Percentiles rank a stretch among this genome's conserved stretches.
Evolutionary conservation across 2,888 invertebrate species (phyloP).

Genomic region (Acleris holmiana): DNA sequence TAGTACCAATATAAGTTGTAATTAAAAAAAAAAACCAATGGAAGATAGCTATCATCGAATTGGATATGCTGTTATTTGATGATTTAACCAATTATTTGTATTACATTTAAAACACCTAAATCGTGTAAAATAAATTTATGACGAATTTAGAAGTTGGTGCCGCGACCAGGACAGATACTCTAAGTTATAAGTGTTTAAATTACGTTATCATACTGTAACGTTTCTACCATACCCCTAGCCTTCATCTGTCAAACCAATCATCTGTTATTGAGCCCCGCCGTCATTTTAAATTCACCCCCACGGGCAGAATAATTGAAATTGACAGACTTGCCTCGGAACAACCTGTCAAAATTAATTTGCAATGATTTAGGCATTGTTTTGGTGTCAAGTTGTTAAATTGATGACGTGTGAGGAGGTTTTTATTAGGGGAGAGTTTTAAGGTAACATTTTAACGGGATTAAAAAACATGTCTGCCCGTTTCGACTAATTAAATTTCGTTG

Average conservation of each 20-base stretch:
- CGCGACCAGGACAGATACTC: too few relatives aligned
- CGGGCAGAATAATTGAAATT: slow-evolving; percentile 44
- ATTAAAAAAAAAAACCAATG: too few relatives aligned
- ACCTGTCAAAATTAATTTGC: slow-evolving; percentile 30
- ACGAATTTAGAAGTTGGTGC: too few relatives aligned
- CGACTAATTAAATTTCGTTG: too few relatives aligned
- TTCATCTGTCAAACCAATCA: slow-evolving; percentile 35
- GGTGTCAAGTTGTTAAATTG: slow-evolving; percentile 7
- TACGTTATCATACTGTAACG: slow-evolving; percentile 10
- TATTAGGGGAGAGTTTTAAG: background rate
- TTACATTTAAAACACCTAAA: too few relatives aligned
- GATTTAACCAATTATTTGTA: too few relatives aligned
- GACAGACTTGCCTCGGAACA: slow-evolving; percentile 37
- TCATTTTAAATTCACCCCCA: slow-evolving; percentile 46
- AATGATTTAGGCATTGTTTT: slow-evolving; percentile 31
- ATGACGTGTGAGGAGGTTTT: slow-evolving; percentile 9
- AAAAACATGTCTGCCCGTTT: too few relatives aligned
- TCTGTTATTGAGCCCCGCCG: slow-evolving; percentile 36
- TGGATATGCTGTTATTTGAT: too few relatives aligned
- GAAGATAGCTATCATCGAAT: too few relatives aligned
- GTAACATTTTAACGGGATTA: background rate
- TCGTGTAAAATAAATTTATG: too few relatives aligned
- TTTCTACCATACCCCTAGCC: slow-evolving; percentile 3
- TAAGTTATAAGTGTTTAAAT: rapidly evolving
- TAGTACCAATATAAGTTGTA: too few relatives aligned